Percentiles rank a stretch among this genome's conserved stretches.
Conservation (phyloP, 2,888 invertebrate genomes). For the Scaeva pyrastri region DNA sequence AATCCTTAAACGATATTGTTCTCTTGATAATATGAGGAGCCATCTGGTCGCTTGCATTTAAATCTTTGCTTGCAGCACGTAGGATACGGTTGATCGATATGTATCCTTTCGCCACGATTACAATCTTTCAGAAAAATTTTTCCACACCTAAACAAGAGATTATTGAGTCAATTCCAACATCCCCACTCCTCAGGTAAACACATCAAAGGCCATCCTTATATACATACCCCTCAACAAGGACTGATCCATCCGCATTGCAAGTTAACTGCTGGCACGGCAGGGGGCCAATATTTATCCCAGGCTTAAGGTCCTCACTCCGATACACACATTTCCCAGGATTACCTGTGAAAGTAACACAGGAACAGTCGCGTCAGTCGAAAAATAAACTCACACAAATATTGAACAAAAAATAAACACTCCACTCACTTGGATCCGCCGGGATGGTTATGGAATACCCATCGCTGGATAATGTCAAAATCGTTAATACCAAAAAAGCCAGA, state of each 20-base stretch:
- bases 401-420: neutral
- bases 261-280: constrained; percentile 81
- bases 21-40: constrained; percentile 80
- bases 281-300: constrained; percentile 80
- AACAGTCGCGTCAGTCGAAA: neutral
- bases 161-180: constrained; percentile 29
- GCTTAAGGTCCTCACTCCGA: constrained; percentile 79
- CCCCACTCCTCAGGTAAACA: no score
- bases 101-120: constrained; percentile 81
- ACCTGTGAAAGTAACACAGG: constrained; percentile 60
- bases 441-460: constrained; percentile 78
- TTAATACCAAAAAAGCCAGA: constrained; percentile 35
- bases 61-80: constrained; percentile 81
- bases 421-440: constrained; percentile 79
- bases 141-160: constrained; percentile 79
- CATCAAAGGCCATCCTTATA: no score
- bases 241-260: constrained; percentile 80
- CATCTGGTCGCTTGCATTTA: constrained; percentile 80
- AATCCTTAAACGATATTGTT: constrained; percentile 69
- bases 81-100: constrained; percentile 80
- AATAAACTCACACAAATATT: neutral
- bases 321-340: constrained; percentile 81
- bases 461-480: constrained; percentile 30
- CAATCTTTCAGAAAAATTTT: constrained; percentile 80
- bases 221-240: constrained; percentile 82